A percentile compares a stretch with the other conserved stretches of the same genome.
These are phyloP conservation scores for Oscheius sp. DNA, from an alignment of 2,888 invertebrate genomes.

Conservation along the genomic window DNA sequence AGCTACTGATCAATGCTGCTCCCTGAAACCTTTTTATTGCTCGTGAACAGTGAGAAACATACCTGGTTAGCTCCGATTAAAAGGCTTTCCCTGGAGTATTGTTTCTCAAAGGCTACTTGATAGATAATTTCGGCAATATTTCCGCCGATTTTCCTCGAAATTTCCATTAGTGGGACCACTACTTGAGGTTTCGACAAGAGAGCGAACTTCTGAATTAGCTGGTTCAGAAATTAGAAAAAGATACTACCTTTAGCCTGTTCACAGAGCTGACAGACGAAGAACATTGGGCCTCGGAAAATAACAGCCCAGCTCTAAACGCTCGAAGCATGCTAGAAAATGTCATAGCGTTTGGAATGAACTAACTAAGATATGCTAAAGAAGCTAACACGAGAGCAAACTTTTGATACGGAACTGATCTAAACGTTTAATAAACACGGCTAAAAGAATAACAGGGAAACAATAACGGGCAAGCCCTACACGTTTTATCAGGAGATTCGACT, in stretches of 20 bases:
- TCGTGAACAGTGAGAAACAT: not conserved
- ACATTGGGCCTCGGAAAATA: too few relatives aligned
- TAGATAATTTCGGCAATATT: constrained; percentile 46
- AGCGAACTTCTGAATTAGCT: constrained; percentile 3
- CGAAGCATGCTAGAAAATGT: too few relatives aligned
- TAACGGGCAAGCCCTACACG: constrained; percentile 20
- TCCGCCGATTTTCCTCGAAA: constrained; percentile 42
- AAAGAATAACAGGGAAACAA: not conserved
- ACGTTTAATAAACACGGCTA: too few relatives aligned
- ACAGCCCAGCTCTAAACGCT: too few relatives aligned
- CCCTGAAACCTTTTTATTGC: constrained; percentile 24
- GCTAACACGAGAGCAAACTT: not conserved
- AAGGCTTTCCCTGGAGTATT: constrained; percentile 49
- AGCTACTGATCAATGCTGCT: not conserved
- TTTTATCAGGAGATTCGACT: constrained; percentile 1
- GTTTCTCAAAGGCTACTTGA: constrained; percentile 45
- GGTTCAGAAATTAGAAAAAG: not conserved
- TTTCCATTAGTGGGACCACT: constrained; percentile 50
- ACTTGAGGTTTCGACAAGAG: constrained; percentile 36
- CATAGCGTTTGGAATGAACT: too few relatives aligned
- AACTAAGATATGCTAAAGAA: not conserved
- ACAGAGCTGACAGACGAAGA: too few relatives aligned
- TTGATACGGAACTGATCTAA: too few relatives aligned
- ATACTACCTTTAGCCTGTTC: not conserved
- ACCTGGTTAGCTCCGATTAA: constrained; percentile 53